phyloP scores from a whole-genome alignment of 2,888 invertebrate species.

The Eucriotettix oculatus region DNA sequence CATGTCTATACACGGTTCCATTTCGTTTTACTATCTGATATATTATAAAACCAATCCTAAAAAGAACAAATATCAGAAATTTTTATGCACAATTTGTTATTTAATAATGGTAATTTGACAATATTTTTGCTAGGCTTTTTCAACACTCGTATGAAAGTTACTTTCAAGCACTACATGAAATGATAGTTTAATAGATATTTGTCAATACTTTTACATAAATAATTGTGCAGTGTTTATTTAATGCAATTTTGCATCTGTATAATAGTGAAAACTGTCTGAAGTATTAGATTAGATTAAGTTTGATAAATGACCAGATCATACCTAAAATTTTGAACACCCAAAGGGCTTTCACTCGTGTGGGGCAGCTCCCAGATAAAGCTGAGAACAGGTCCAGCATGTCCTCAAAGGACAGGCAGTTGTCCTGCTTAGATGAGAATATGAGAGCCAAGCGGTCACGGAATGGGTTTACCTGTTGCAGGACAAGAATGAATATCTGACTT shows the following conservation, averaged over 20 bases:
- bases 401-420: constrained; percentile 55
- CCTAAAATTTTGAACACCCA: constrained; percentile 69
- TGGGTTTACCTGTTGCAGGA: constrained; percentile 45
- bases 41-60: too few relatives aligned
- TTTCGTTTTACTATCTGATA: too few relatives aligned
- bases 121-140: too few relatives aligned
- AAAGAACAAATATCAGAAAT: too few relatives aligned
- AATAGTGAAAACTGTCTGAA: neutral
- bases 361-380: constrained; percentile 55
- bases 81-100: too few relatives aligned
- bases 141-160: too few relatives aligned
- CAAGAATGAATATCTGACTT: constrained; percentile 17
- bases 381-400: constrained; percentile 63
- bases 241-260: too few relatives aligned
- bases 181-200: neutral
- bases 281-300: too few relatives aligned
- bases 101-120: too few relatives aligned
- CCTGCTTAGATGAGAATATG: constrained; percentile 55
- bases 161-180: neutral
- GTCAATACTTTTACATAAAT: too few relatives aligned
- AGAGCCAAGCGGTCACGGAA: constrained; percentile 52
- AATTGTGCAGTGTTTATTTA: too few relatives aligned
- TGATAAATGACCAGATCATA: constrained; percentile 20
- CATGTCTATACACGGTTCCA: too few relatives aligned
- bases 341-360: constrained; percentile 48